Conservation (phyloP, 2,797 vertebrate genomes). For the Vireo griseus region DNA sequence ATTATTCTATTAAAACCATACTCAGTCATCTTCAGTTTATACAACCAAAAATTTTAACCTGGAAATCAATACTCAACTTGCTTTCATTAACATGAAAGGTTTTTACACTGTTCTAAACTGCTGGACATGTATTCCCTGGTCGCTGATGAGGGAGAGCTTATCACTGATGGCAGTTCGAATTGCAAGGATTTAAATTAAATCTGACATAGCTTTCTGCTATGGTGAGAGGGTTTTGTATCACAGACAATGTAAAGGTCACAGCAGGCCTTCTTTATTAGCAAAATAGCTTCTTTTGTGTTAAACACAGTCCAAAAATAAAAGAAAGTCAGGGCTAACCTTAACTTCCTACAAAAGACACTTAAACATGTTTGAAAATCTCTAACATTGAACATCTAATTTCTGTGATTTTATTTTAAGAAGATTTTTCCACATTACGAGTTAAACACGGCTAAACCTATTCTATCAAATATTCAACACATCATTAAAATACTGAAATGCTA, state of each 20-base stretch:
- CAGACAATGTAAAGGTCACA: neutral
- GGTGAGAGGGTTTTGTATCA: neutral
- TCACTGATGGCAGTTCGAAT: neutral
- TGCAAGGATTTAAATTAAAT: conserved; percentile 28
- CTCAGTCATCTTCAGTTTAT: neutral
- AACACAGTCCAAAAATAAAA: neutral
- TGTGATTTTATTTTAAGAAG: neutral
- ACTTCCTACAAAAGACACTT: neutral
- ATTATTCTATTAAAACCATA: neutral
- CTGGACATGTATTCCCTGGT: neutral
- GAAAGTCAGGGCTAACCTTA: neutral
- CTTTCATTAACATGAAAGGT: conserved; percentile 10
- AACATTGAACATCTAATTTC: neutral
- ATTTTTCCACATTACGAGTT: neutral
- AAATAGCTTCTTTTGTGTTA: neutral
- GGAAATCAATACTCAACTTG: conserved; percentile 16
- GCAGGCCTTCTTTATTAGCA: neutral
- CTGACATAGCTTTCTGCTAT: neutral
- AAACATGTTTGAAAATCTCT: neutral
- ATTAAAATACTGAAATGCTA: neutral
- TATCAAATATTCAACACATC: neutral
- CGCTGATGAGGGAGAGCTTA: neutral
- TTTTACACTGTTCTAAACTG: neutral
- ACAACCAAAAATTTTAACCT: neutral
- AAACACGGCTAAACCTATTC: neutral